Evolutionary conservation across 2,113 vertebrate genomes (phyloP).

Genomic region (Etia nguti): DNA sequence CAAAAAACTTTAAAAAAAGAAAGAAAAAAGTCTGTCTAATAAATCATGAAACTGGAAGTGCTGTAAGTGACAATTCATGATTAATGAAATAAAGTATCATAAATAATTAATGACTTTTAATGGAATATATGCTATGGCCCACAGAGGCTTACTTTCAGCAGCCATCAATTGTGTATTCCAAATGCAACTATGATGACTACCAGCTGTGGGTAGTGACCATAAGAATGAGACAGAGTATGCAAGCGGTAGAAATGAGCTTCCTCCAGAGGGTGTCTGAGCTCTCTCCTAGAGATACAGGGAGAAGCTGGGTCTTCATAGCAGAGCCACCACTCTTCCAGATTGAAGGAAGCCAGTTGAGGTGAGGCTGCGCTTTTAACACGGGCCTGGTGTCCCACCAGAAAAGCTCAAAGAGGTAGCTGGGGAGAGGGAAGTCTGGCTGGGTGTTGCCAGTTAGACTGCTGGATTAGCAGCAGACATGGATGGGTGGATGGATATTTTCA

Average conservation of each 20-base stretch:
- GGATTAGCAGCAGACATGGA: not conserved
- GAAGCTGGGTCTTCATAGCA: not conserved
- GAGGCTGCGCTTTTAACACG: accelerated
- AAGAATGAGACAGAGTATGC: not conserved
- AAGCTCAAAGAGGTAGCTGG: not conserved
- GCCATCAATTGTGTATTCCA: not conserved
- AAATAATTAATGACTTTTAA: not conserved
- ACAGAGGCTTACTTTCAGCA: not conserved
- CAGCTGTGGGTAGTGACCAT: not conserved
- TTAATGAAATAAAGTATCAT: not conserved
- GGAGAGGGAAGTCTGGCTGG: not conserved
- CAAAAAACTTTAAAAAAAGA: not conserved
- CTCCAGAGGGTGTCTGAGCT: not conserved
- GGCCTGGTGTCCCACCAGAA: not conserved
- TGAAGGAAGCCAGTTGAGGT: not conserved
- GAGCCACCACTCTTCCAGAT: not conserved
- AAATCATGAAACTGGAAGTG: not conserved
- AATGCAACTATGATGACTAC: not conserved
- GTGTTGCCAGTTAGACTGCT: not conserved
- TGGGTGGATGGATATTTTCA: not conserved
- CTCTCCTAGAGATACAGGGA: not conserved
- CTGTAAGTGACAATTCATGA: not conserved
- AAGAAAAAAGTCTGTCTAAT: not conserved
- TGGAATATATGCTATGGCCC: not conserved
- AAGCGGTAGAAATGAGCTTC: not conserved